phyloP scores from a whole-genome alignment of 2,888 invertebrate genomes.

The Oxystoma pomonae region DNA sequence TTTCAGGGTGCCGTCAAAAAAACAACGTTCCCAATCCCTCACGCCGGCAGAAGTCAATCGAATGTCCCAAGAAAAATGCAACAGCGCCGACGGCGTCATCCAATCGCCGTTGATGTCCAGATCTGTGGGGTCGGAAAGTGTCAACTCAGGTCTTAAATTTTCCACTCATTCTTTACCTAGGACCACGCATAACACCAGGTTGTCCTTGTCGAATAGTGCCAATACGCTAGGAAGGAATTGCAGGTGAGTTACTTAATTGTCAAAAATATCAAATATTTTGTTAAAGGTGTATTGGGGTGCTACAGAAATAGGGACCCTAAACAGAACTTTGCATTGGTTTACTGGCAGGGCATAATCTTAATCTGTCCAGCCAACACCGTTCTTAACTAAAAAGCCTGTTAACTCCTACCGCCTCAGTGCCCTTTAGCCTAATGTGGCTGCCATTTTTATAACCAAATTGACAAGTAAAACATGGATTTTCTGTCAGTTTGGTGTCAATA shows the following conservation, averaged over 20 bases:
- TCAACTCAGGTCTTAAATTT: slow-evolving; percentile 47
- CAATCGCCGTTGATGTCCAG: slow-evolving; percentile 50
- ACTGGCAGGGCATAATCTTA: too few species aligned
- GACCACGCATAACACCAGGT: slow-evolving; percentile 46
- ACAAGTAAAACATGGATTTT: too few species aligned
- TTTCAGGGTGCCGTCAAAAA: slow-evolving; percentile 51
- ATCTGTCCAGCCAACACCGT: too few species aligned
- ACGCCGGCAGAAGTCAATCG: slow-evolving; percentile 58
- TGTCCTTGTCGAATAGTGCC: slow-evolving; percentile 52
- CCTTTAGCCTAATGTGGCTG: too few species aligned
- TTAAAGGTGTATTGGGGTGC: too few species aligned
- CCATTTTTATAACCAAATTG: too few species aligned
- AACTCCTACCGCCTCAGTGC: too few species aligned
- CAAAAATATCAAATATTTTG: background rate
- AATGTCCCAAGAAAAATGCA: slow-evolving; percentile 56
- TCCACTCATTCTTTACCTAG: slow-evolving; percentile 57
- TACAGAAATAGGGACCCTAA: too few species aligned
- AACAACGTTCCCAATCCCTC: slow-evolving; percentile 74
- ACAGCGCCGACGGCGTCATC: slow-evolving; percentile 67
- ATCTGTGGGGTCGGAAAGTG: slow-evolving; percentile 44
- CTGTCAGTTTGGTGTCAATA: too few species aligned
- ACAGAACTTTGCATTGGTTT: too few species aligned
- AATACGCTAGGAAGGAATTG: slow-evolving; percentile 47
- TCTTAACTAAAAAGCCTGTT: too few species aligned
- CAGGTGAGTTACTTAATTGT: slow-evolving; percentile 36